These are phyloP conservation scores for Euzophera pinguis DNA, from an alignment of 2,888 invertebrate genomes.

Conservation along the genomic window DNA sequence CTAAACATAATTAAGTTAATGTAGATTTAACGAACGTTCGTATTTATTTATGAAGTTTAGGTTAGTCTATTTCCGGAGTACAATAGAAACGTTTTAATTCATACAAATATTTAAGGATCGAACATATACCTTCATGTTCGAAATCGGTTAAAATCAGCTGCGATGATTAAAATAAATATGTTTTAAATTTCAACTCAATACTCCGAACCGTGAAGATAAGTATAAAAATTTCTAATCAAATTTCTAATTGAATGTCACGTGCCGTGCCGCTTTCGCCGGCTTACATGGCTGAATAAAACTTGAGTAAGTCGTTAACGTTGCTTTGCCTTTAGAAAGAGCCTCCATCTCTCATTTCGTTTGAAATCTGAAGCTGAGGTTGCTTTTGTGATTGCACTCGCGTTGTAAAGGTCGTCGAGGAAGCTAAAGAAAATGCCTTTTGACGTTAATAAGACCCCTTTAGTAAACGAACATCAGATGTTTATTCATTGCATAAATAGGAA, in stretches of 20 bases:
- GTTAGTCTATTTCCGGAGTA: too few species aligned
- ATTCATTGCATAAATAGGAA: background rate
- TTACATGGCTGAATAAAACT: conserved; percentile 64
- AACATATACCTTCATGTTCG: too few species aligned
- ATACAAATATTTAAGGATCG: too few species aligned
- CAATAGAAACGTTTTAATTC: too few species aligned
- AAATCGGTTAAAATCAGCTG: too few species aligned
- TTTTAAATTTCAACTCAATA: background rate
- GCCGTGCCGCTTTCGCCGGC: conserved; percentile 35
- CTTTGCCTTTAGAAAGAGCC: conserved; percentile 58
- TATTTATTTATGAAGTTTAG: too few species aligned
- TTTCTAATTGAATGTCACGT: conserved; percentile 64
- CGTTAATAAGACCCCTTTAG: conserved; percentile 31
- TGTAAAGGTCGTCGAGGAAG: conserved; percentile 36
- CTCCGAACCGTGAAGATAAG: conserved; percentile 18
- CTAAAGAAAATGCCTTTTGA: conserved; percentile 33
- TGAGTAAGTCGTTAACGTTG: conserved; percentile 58
- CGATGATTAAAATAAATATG: background rate
- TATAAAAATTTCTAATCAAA: conserved; percentile 54
- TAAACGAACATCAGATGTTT: conserved; percentile 10
- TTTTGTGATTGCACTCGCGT: conserved; percentile 40
- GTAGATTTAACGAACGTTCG: too few species aligned
- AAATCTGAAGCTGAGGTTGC: conserved; percentile 39
- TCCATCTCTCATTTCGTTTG: conserved; percentile 55
- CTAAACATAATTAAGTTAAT: too few species aligned